A percentile compares a stretch with the other conserved stretches of the same genome.
phyloP scores from a whole-genome alignment of 2,797 vertebrate genomes.

The Acanthis flammea region DNA sequence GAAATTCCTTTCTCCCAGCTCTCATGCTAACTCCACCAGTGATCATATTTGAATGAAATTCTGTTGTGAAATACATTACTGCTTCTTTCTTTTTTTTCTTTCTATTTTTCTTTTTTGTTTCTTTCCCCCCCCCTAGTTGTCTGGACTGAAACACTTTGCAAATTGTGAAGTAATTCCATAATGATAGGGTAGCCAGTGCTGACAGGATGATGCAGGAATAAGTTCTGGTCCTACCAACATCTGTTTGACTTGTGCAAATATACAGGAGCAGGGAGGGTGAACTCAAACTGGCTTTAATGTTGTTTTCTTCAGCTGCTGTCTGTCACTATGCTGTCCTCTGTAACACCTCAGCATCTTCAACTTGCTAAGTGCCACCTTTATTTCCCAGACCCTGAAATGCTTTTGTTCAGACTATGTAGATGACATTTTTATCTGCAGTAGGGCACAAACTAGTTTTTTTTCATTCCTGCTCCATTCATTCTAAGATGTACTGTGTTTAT shows the following conservation, averaged over 20 bases:
- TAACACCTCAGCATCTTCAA: neutral
- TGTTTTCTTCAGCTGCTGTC: neutral
- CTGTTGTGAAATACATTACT: neutral
- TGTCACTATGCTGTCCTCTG: neutral
- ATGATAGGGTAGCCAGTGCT: neutral
- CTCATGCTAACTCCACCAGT: neutral
- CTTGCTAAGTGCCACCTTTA: neutral
- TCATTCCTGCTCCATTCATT: neutral
- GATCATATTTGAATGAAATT: neutral
- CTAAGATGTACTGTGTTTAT: neutral
- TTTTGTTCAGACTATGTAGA: neutral
- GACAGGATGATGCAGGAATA: neutral
- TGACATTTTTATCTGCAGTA: neutral
- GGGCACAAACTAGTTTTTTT: neutral
- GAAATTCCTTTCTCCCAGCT: neutral
- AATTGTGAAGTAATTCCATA: neutral
- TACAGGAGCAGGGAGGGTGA: neutral
- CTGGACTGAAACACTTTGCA: neutral
- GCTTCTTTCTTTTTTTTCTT: accelerated
- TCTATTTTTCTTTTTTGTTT: neutral
- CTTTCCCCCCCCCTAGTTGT: accelerated
- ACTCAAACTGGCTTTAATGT: neutral
- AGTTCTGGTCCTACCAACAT: neutral
- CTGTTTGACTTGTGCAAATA: neutral
- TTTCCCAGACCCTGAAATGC: neutral